phyloP scores from a whole-genome alignment of 2,888 invertebrate genomes.

The Agrochola litura region DNA sequence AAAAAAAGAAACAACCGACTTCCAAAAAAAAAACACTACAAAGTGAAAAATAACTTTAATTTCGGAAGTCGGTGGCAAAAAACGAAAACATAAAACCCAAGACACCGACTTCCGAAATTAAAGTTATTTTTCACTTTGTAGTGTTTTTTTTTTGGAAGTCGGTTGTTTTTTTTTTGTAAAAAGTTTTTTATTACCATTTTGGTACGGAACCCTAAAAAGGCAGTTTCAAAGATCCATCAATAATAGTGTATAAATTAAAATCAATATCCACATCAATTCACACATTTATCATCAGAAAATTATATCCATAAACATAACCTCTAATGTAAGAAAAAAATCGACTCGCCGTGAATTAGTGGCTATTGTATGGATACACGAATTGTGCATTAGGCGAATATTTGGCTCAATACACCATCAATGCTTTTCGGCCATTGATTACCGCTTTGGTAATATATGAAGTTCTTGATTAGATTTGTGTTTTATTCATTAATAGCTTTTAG shows the following conservation, averaged over 20 bases:
- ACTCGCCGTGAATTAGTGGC: conserved; percentile 63
- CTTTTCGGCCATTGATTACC: conserved; percentile 52
- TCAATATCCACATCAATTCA: conserved; percentile 21
- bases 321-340: conserved; percentile 33
- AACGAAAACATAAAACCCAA: no score
- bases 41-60: no score
- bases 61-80: no score
- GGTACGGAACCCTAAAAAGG: not conserved
- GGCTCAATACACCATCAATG: conserved; percentile 63
- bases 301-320: conserved; percentile 8
- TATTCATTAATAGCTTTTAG: not conserved
- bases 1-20: no score
- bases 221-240: not conserved
- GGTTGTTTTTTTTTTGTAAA: no score
- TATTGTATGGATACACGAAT: conserved; percentile 74
- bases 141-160: no score
- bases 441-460: conserved; percentile 15
- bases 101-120: no score
- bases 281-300: conserved; percentile 16
- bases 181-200: no score
- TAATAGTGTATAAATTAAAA: conserved; percentile 3
- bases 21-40: no score
- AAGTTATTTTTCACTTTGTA: no score
- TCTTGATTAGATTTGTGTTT: conserved; percentile 3
- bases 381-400: conserved; percentile 71